Conservation (phyloP, 2,888 invertebrate genomes). For the Cantharis nigra region DNA sequence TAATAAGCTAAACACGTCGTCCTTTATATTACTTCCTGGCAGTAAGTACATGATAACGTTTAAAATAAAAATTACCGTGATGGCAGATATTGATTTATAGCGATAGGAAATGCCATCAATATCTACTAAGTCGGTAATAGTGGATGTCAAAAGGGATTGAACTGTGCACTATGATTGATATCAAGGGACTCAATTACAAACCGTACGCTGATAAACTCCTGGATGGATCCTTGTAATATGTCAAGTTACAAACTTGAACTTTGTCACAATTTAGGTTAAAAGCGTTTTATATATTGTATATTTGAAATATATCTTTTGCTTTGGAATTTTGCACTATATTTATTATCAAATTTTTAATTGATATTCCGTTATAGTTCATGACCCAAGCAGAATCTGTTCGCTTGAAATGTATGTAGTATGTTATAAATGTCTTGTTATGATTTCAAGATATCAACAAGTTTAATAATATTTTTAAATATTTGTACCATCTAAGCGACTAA, state of each 20-base stretch:
- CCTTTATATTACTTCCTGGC: background rate
- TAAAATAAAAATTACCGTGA: conserved; percentile 7
- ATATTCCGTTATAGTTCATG: too few species aligned
- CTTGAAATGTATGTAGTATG: too few species aligned
- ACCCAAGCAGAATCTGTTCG: too few species aligned
- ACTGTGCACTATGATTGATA: conserved; percentile 28
- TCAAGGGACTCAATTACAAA: conserved; percentile 20
- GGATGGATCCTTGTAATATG: conserved; percentile 15
- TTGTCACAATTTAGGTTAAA: background rate
- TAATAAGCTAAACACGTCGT: background rate
- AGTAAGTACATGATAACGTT: conserved; percentile 3
- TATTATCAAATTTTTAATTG: background rate
- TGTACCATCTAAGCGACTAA: background rate
- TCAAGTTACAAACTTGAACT: conserved; percentile 5
- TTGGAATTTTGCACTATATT: background rate
- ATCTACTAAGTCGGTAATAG: conserved; percentile 28
- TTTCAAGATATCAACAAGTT: background rate
- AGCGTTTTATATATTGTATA: background rate
- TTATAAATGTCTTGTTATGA: background rate
- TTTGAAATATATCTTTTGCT: background rate
- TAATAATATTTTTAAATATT: background rate
- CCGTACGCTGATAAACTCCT: conserved; percentile 16
- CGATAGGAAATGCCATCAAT: conserved; percentile 23
- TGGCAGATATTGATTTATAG: conserved; percentile 21
- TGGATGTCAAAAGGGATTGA: conserved; percentile 28